phyloP scores from a whole-genome alignment of 2,113 vertebrate species.

The Perognathus longimembris region DNA sequence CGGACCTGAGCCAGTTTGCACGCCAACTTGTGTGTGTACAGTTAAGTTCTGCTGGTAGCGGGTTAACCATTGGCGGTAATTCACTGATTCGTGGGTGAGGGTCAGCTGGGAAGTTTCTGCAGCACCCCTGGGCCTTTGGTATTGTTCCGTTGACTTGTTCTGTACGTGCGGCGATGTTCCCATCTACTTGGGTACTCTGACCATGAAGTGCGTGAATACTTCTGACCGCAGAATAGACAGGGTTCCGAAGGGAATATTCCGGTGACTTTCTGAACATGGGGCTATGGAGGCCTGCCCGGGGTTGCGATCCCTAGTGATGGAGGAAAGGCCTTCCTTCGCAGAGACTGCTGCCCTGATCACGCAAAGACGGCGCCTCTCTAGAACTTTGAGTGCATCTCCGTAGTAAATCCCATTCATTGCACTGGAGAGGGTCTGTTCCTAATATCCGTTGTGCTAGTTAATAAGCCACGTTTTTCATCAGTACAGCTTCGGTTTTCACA shows the following conservation, averaged over 20 bases:
- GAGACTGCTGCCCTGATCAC: background rate
- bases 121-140: background rate
- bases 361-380: background rate
- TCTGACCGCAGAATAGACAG: background rate
- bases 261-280: background rate
- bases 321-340: background rate
- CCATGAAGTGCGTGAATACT: background rate
- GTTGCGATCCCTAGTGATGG: background rate
- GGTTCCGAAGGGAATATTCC: slow-evolving; percentile 3
- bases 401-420: background rate
- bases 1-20: background rate
- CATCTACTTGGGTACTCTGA: background rate
- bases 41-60: background rate
- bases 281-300: background rate
- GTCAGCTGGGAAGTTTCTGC: background rate
- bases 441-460: slow-evolving; percentile 17
- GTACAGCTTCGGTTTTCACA: slow-evolving; percentile 18
- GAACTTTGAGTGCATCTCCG: background rate
- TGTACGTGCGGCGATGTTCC: background rate
- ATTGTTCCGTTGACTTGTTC: slow-evolving; percentile 38
- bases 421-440: background rate
- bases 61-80: background rate
- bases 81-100: background rate
- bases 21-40: background rate
- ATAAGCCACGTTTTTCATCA: slow-evolving; percentile 11